Evolutionary conservation across 2,797 vertebrate species (phyloP).

Genomic region (Macropodus opercularis): DNA sequence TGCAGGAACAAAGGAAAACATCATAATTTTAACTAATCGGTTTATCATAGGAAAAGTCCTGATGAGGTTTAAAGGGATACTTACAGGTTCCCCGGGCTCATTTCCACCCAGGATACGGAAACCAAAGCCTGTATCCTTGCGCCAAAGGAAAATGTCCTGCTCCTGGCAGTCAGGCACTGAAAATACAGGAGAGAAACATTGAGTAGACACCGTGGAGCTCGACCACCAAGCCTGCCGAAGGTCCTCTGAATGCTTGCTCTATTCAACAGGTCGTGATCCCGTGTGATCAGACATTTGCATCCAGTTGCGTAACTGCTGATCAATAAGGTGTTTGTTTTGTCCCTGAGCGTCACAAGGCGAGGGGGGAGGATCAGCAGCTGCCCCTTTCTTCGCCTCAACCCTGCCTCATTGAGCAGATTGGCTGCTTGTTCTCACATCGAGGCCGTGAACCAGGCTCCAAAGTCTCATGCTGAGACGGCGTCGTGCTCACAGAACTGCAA

Average conservation of each 20-base stretch:
- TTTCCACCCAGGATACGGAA: slow-evolving; percentile 99
- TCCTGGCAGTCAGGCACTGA: slow-evolving; percentile 98
- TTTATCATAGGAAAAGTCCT: too few relatives aligned
- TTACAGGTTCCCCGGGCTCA: slow-evolving; percentile 97
- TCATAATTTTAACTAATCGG: too few relatives aligned
- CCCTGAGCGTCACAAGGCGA: slow-evolving; percentile 10
- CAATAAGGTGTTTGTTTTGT: slow-evolving; percentile 30
- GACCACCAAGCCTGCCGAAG: slow-evolving; percentile 9
- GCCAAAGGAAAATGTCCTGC: slow-evolving; percentile 99
- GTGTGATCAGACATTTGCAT: slow-evolving; percentile 7
- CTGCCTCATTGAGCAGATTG: slow-evolving; percentile 3
- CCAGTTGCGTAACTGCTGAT: slow-evolving; percentile 14
- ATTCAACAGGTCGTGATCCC: slow-evolving; percentile 20
- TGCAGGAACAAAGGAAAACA: slow-evolving; percentile 6
- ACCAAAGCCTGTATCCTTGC: slow-evolving; percentile 98
- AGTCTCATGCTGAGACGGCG: slow-evolving; percentile 14
- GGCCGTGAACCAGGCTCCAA: slow-evolving; percentile 16
- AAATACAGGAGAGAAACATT: slow-evolving; percentile 52
- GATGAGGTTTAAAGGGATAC: slow-evolving; percentile 62
- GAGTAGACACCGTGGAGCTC: slow-evolving; percentile 10
- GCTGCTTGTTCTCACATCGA: slow-evolving; percentile 12
- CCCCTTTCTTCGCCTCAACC: background rate
- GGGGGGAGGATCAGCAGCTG: slow-evolving; percentile 17
- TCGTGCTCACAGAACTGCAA: slow-evolving; percentile 5
- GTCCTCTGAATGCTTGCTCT: slow-evolving; percentile 18